Percentiles rank a stretch among this genome's conserved stretches.
Evolutionary conservation across 1,140 invertebrate genomes (phyloP).

Genomic region (Diabrotica undecimpunctata): DNA sequence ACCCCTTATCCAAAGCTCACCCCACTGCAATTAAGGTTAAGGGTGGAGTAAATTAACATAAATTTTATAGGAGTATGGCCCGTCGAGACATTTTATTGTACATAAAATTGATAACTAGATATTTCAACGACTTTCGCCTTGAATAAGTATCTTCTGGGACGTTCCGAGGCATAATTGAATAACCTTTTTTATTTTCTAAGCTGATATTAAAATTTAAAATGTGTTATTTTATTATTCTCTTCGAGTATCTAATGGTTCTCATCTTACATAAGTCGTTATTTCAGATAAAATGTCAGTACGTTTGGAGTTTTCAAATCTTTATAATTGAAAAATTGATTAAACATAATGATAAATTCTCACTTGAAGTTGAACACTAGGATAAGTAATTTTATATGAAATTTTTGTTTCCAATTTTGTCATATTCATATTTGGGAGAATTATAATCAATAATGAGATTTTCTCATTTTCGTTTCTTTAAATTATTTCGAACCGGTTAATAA

Average conservation of each 20-base stretch:
- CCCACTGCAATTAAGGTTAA: background rate
- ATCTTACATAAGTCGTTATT: background rate
- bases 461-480: no score
- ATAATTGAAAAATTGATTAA: no score
- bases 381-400: no score
- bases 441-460: no score
- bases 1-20: background rate
- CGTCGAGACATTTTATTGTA: slow-evolving; percentile 2
- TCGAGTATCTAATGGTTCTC: background rate
- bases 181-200: background rate
- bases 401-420: no score
- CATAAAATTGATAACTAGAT: slow-evolving; percentile 3
- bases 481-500: no score
- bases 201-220: slow-evolving; percentile 1
- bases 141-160: slow-evolving; percentile 2
- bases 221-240: background rate
- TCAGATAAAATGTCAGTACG: no score
- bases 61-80: background rate
- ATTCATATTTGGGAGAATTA: no score
- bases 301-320: no score
- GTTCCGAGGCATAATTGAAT: background rate
- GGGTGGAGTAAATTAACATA: slow-evolving; percentile 2
- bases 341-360: no score
- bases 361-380: no score
- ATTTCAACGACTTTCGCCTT: background rate